Base-by-base conservation (phyloP, 2,113 vertebrate genomes). In the Upupa epops region DNA sequence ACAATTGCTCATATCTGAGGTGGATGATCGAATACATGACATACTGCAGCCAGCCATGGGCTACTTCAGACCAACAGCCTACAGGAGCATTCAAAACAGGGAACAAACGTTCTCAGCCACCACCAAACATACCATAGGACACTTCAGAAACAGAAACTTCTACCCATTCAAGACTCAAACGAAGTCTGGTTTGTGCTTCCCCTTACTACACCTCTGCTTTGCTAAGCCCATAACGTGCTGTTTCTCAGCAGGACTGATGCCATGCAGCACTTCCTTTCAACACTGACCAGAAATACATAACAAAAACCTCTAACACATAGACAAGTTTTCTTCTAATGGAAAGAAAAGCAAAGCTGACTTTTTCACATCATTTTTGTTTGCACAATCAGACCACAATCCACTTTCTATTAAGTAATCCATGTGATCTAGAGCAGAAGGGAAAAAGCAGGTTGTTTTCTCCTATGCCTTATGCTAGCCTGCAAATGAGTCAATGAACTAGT, bases 401-500 rank as follows among this genome's bases (percentile, higher is more conserved):
- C 55, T 66, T 85, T 83, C 61, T 75, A 9, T 63, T 45, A 83
- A 81, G 25, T 24, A 68, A 72, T 24, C 42, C 20, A 18, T 22
- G 49, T 54, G 10, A n/a, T 26, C 48, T 70, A 56, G 31, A 74
- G 34, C 13, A 81, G 45, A 49, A 56, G 5, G 13, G 17, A 83
- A 75, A 42, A 49, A 58, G 0, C 24, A 36, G 8, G 1, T 84
- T 75, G 1, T 84, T 75, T 71, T 71, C 45, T 88, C 34, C 78
- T 83, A 72, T 29, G 42, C 16, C 26, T 87, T 59, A 78, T 22
- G 16, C 9, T 77, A 76, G 24, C 14, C 25, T 60, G 36, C 6
- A 91, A 92, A 86, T 54, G 4, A 72, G 86, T 64, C 22, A 61
- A 87, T 73, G 81, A 83, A 40, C 7, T n/a, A 48, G 21, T 69